Evolutionary conservation across 2,797 vertebrate species (phyloP).

Genomic region (Hylomyscus alleni): DNA sequence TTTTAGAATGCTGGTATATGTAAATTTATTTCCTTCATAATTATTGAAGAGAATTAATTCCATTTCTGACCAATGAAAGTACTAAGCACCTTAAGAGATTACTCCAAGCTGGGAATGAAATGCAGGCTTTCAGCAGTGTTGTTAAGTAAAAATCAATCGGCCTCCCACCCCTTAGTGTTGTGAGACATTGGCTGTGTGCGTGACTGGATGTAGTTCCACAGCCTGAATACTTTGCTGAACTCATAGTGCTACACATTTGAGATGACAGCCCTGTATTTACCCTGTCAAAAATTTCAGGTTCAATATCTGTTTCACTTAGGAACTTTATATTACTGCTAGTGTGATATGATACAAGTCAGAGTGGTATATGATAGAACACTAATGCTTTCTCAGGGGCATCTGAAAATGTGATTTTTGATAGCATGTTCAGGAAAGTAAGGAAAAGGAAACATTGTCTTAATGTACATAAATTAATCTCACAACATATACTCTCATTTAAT

Average conservation of each 20-base stretch:
- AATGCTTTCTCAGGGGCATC: not conserved
- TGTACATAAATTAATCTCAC: not conserved
- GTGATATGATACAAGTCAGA: slow-evolving; percentile 65
- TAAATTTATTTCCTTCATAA: slow-evolving; percentile 55
- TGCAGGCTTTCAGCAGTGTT: not conserved
- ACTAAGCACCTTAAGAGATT: slow-evolving; percentile 29
- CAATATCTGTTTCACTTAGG: slow-evolving; percentile 70
- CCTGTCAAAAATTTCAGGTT: slow-evolving; percentile 67
- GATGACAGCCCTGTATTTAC: slow-evolving; percentile 62
- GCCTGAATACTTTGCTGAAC: slow-evolving; percentile 32
- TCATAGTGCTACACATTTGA: slow-evolving; percentile 11
- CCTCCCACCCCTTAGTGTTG: not conserved
- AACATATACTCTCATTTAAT: not conserved
- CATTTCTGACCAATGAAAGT: slow-evolving; percentile 34
- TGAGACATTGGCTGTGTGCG: not conserved
- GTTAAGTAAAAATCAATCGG: slow-evolving; percentile 65
- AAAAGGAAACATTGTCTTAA: not conserved
- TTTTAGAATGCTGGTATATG: not conserved
- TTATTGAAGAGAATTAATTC: slow-evolving; percentile 23
- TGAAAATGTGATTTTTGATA: slow-evolving; percentile 43
- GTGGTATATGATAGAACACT: slow-evolving; percentile 28
- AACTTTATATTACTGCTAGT: slow-evolving; percentile 57
- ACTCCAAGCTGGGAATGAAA: slow-evolving; percentile 54
- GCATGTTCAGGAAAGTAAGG: not conserved
- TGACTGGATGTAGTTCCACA: slow-evolving; percentile 43